phyloP scores from a whole-genome alignment of 2,797 vertebrate species.

The Typhlichthys subterraneus region DNA sequence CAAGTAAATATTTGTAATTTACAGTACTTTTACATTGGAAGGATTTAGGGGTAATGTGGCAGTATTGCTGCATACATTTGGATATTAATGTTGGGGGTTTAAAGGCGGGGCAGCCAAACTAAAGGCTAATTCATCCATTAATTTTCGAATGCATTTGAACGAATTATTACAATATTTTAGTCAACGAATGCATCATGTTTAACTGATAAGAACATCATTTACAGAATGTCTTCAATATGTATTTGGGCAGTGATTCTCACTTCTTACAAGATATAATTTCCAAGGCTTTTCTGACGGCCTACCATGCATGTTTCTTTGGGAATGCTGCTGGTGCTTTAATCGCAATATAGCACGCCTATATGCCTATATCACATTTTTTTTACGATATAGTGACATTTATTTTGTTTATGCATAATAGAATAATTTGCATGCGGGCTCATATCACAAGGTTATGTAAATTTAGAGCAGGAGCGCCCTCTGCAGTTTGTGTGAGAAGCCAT shows the following conservation, averaged over 20 bases:
- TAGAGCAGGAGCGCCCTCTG: conserved; percentile 86
- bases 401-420: conserved; percentile 69
- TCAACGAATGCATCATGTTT: conserved; percentile 48
- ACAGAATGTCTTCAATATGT: conserved; percentile 46
- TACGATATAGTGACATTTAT: conserved; percentile 77
- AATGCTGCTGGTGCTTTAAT: conserved; percentile 60
- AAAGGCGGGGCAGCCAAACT: conserved; percentile 69
- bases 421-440: conserved; percentile 76
- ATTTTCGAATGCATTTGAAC: conserved; percentile 53
- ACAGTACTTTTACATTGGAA: conserved; percentile 70
- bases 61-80: conserved; percentile 72
- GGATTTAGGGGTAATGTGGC: conserved; percentile 75
- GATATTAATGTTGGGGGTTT: conserved; percentile 78
- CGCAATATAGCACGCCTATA: conserved; percentile 62
- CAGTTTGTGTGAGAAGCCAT: conserved; percentile 53
- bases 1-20: conserved; percentile 72
- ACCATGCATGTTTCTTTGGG: conserved; percentile 59
- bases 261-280: conserved; percentile 63
- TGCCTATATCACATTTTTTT: conserved; percentile 39
- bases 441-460: conserved; percentile 79
- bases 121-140: conserved; percentile 66
- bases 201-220: conserved; percentile 29
- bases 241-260: conserved; percentile 43
- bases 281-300: conserved; percentile 50
- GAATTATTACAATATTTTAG: conserved; percentile 49